Percentiles rank a stretch among this genome's conserved stretches.
These are phyloP conservation scores for Neodiprion virginianus DNA, from an alignment of 1,140 invertebrate species.

Conservation along the genomic window DNA sequence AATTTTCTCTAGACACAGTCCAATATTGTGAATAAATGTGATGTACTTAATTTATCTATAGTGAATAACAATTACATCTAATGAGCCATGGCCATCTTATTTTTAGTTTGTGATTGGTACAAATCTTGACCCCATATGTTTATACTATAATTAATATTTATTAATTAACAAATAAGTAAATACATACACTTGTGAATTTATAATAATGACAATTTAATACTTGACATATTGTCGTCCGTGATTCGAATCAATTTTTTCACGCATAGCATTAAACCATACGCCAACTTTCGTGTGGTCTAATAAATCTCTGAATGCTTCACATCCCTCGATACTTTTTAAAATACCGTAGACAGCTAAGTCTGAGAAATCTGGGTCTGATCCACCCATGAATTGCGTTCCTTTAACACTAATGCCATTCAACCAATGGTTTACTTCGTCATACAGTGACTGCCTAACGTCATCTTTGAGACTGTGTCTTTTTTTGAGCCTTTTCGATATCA, in stretches of 20 bases:
- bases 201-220: constrained; percentile 28
- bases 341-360: constrained; percentile 95
- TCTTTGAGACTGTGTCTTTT: constrained; percentile 85
- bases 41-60: constrained; percentile 11
- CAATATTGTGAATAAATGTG: constrained; percentile 13
- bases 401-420: constrained; percentile 73
- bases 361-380: constrained; percentile 86
- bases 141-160: constrained; percentile 21
- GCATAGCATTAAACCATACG: constrained; percentile 64
- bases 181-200: constrained; percentile 4
- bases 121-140: constrained; percentile 18
- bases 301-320: constrained; percentile 88
- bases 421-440: constrained; percentile 89
- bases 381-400: constrained; percentile 82
- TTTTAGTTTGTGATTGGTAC: neutral
- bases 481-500: constrained; percentile 89
- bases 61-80: neutral
- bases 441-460: constrained; percentile 89
- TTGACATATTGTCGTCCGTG: constrained; percentile 48
- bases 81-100: no score
- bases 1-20: constrained; percentile 10
- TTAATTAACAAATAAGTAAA: constrained; percentile 22
- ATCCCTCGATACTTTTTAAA: constrained; percentile 94
- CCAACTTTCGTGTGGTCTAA: constrained; percentile 75
- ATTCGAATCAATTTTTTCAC: constrained; percentile 61